phyloP scores from a whole-genome alignment of 1,140 invertebrate genomes.

The Panagrolaimus sp. region DNA sequence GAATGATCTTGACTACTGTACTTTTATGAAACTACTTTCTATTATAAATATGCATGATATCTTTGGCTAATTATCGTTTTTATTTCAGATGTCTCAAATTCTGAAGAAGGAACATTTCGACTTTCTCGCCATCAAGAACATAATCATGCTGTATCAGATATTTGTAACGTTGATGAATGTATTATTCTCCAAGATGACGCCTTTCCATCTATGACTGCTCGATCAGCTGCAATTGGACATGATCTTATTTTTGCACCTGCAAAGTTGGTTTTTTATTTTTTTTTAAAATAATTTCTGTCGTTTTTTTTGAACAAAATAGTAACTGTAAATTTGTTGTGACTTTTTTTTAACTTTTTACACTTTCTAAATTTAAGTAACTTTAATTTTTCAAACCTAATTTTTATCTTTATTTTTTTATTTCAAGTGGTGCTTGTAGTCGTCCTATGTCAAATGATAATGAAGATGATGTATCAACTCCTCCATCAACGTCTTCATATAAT shows the following conservation, averaged over 20 bases:
- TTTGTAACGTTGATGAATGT: slow-evolving; percentile 54
- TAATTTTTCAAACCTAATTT: not conserved
- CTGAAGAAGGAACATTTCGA: slow-evolving; percentile 57
- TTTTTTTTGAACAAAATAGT: not conserved
- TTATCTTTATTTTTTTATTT: not conserved
- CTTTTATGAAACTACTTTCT: slow-evolving; percentile 7
- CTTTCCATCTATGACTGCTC: slow-evolving; percentile 53
- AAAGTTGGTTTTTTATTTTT: slow-evolving; percentile 22
- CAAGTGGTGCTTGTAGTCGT: not conserved
- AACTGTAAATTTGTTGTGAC: not conserved
- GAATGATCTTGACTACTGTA: slow-evolving; percentile 18
- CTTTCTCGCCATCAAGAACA: slow-evolving; percentile 54
- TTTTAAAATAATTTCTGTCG: not conserved
- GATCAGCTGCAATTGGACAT: slow-evolving; percentile 45
- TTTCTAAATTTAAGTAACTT: not conserved
- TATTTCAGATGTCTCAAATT: slow-evolving; percentile 53
- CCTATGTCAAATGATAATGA: not conserved
- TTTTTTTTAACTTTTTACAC: too few species aligned
- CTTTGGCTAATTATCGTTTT: not conserved
- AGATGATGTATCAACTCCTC: not conserved
- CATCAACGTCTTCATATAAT: not conserved
- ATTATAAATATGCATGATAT: too few species aligned
- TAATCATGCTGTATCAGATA: slow-evolving; percentile 48
- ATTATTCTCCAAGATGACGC: slow-evolving; percentile 55
- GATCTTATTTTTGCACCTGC: slow-evolving; percentile 47